Evolutionary conservation across 35 echinoderm and acorn worm species (phyloP).

Genomic region (Apostichopus japonicus): DNA sequence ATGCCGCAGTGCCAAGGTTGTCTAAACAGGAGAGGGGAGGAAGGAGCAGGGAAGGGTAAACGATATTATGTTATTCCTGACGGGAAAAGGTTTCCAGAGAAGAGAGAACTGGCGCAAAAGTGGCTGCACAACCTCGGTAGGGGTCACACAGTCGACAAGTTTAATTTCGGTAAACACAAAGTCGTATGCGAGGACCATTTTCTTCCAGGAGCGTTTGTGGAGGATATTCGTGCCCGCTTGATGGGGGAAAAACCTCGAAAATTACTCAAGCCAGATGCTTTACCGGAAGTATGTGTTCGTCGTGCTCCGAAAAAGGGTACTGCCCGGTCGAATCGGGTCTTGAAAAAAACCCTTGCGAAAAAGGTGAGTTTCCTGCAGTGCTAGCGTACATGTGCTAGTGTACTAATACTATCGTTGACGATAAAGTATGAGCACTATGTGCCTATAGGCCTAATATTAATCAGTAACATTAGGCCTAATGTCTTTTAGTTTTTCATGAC

Average conservation of each 20-base stretch:
- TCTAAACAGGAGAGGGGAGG: conserved; percentile 26
- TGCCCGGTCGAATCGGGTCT: background rate
- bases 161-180: conserved; percentile 36
- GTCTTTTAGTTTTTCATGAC: too few species aligned
- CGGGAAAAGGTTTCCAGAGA: conserved; percentile 13
- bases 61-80: conserved; percentile 15
- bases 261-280: conserved; percentile 10
- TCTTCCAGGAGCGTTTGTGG: conserved; percentile 12
- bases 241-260: conserved; percentile 27
- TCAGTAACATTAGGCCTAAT: too few species aligned
- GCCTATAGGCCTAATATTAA: too few species aligned
- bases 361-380: background rate
- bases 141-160: conserved; percentile 27
- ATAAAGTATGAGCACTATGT: too few species aligned
- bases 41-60: conserved; percentile 34
- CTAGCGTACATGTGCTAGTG: background rate
- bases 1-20: conserved; percentile 47
- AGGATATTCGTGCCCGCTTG: conserved; percentile 18
- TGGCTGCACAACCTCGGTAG: background rate
- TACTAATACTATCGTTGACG: too few species aligned
- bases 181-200: conserved; percentile 50
- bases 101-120: conserved; percentile 23
- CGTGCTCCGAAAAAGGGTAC: background rate
- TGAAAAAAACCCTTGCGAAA: background rate
- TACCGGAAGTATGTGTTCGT: conserved; percentile 11